These are phyloP conservation scores for Drosophila gaucha DNA, from an alignment of 2,888 invertebrate species.

Conservation along the genomic window DNA sequence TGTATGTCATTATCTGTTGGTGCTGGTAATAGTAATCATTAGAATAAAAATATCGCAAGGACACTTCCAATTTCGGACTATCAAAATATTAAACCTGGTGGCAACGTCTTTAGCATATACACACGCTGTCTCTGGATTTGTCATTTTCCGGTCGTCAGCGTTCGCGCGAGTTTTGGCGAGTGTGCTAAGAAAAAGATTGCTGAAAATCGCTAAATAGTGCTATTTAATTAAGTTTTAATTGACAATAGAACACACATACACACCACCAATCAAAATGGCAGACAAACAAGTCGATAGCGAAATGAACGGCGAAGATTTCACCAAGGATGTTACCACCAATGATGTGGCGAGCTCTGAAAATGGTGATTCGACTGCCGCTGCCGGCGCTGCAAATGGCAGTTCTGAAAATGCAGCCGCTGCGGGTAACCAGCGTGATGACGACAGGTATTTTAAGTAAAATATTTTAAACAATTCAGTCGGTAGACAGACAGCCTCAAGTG, in stretches of 20 bases:
- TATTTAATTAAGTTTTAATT: conserved; percentile 61
- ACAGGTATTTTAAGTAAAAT: conserved; percentile 87
- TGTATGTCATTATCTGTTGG: not conserved
- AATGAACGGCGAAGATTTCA: conserved; percentile 93
- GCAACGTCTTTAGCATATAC: conserved; percentile 65
- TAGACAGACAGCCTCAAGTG: conserved; percentile 20
- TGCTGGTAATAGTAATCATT: not conserved
- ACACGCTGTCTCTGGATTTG: conserved; percentile 72
- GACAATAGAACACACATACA: conserved; percentile 45
- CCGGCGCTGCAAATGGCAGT: conserved; percentile 84
- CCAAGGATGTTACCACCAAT: conserved; percentile 89
- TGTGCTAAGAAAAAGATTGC: conserved; percentile 62
- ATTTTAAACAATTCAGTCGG: conserved; percentile 22
- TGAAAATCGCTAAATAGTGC: conserved; percentile 51
- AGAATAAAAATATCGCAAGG: conserved; percentile 1
- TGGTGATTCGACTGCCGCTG: conserved; percentile 86
- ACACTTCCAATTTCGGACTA: conserved; percentile 3
- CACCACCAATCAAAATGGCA: conserved; percentile 84
- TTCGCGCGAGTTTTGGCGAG: conserved; percentile 78
- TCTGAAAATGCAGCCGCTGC: conserved; percentile 62
- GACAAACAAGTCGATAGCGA: conserved; percentile 87
- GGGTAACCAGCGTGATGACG: conserved; percentile 88
- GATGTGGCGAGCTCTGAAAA: conserved; percentile 86
- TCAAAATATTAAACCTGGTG: conserved; percentile 24
- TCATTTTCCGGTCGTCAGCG: conserved; percentile 84